Percentiles rank a stretch among this genome's conserved stretches.
Conservation (phyloP, 2,888 invertebrate genomes). For the Eilema griseolum region DNA sequence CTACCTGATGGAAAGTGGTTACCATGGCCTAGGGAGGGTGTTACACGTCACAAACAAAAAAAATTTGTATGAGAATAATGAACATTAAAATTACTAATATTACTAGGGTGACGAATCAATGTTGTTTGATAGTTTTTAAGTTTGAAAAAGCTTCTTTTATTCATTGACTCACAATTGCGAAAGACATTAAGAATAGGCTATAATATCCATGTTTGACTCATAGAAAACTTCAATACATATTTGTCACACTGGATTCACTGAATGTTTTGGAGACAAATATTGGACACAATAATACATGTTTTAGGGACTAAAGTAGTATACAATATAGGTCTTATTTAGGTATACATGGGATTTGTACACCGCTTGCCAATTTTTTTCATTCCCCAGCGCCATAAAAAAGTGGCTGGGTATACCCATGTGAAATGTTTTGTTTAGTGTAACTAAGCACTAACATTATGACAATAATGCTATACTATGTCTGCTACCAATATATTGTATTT, state of each 20-base stretch:
- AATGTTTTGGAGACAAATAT: no score
- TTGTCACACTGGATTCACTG: no score
- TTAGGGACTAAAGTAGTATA: no score
- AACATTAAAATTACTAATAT: no score
- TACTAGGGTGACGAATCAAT: no score
- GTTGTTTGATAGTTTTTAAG: no score
- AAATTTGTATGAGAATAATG: no score
- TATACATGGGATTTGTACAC: no score
- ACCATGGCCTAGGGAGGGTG: no score
- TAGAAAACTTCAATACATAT: background rate
- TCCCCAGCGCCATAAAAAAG: background rate
- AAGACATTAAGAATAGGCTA: background rate
- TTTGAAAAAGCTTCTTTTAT: background rate
- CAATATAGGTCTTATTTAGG: background rate
- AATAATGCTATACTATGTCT: background rate
- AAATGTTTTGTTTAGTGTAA: background rate
- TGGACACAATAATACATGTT: no score
- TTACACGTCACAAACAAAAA: no score
- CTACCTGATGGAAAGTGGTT: no score
- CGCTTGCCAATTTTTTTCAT: background rate
- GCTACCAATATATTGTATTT: background rate
- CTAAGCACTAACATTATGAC: background rate
- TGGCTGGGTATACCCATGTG: background rate
- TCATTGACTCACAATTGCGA: background rate
- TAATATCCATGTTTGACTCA: background rate